Percentiles rank a stretch among this genome's conserved stretches.
Evolutionary conservation across 2,888 invertebrate genomes (phyloP).

Genomic region (Rhabditophanes sp.): DNA sequence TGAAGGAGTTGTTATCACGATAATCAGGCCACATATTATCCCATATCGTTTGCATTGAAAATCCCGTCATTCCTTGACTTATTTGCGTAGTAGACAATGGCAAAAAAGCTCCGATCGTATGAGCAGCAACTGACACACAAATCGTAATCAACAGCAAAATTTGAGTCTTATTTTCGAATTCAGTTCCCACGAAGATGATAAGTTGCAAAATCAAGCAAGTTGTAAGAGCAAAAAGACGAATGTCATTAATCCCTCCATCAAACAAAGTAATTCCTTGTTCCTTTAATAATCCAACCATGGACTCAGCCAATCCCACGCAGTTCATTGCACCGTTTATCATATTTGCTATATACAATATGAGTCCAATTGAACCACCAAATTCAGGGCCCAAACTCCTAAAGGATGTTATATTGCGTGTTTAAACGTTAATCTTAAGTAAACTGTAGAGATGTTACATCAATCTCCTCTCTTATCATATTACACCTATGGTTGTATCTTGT

Average conservation of each 20-base stretch:
- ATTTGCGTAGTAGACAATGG: slow-evolving; percentile 12
- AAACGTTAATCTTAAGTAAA: too few relatives aligned
- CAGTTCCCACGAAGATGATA: slow-evolving; percentile 22
- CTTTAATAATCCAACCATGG: slow-evolving; percentile 13
- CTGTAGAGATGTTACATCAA: too few relatives aligned
- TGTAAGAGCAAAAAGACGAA: slow-evolving; percentile 14
- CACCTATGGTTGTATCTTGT: too few relatives aligned
- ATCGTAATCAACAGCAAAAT: slow-evolving; percentile 15
- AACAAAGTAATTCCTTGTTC: slow-evolving; percentile 13
- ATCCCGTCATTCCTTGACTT: slow-evolving; percentile 15
- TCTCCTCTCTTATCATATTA: too few relatives aligned
- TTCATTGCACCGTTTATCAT: slow-evolving; percentile 66
- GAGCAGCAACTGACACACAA: slow-evolving; percentile 12
- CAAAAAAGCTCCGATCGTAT: slow-evolving; percentile 19
- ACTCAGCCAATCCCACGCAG: slow-evolving; percentile 81
- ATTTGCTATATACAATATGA: slow-evolving; percentile 87
- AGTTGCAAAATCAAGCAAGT: slow-evolving; percentile 17
- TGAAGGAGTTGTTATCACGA: slow-evolving; percentile 62
- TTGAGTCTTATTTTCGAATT: slow-evolving; percentile 25
- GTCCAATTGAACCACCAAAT: slow-evolving; percentile 81
- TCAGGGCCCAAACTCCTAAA: slow-evolving; percentile 94
- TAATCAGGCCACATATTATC: slow-evolving; percentile 66
- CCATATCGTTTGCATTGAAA: slow-evolving; percentile 54
- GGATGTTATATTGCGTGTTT: too few relatives aligned
- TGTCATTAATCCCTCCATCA: slow-evolving; percentile 22